Evolutionary conservation across 2,113 vertebrate genomes (phyloP).

Genomic region (Scomber scombrus): DNA sequence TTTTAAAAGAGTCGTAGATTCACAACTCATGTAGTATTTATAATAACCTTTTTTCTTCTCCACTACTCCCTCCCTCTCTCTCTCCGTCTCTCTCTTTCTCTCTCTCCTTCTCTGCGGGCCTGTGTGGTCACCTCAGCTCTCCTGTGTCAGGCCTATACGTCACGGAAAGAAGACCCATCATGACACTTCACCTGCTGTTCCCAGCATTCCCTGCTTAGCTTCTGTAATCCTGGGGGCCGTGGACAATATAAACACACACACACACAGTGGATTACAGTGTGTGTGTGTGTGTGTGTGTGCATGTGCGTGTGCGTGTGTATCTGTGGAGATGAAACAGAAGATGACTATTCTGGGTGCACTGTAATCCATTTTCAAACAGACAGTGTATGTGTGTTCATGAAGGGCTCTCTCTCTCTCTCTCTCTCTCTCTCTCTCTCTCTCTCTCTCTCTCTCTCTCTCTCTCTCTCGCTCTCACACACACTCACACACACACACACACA

Average conservation of each 20-base stretch:
- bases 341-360: conserved; percentile 52
- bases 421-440: no score
- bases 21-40: background rate
- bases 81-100: background rate
- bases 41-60: background rate
- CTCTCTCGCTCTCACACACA: no score
- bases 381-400: conserved; percentile 27
- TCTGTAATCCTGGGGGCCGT: conserved; percentile 54
- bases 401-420: conserved; percentile 35
- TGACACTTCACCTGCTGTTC: conserved; percentile 68
- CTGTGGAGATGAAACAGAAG: conserved; percentile 48
- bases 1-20: background rate
- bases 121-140: conserved; percentile 1
- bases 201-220: conserved; percentile 56
- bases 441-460: background rate
- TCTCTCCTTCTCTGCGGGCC: background rate
- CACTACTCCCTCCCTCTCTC: background rate
- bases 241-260: conserved; percentile 52
- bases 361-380: conserved; percentile 65
- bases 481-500: background rate
- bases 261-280: conserved; percentile 47
- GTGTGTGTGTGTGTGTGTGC: conserved; percentile 30
- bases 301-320: conserved; percentile 8
- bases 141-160: conserved; percentile 23
- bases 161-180: conserved; percentile 51